These are phyloP conservation scores for Drosophila histrio DNA, from an alignment of 2,888 invertebrate species.

Conservation along the genomic window DNA sequence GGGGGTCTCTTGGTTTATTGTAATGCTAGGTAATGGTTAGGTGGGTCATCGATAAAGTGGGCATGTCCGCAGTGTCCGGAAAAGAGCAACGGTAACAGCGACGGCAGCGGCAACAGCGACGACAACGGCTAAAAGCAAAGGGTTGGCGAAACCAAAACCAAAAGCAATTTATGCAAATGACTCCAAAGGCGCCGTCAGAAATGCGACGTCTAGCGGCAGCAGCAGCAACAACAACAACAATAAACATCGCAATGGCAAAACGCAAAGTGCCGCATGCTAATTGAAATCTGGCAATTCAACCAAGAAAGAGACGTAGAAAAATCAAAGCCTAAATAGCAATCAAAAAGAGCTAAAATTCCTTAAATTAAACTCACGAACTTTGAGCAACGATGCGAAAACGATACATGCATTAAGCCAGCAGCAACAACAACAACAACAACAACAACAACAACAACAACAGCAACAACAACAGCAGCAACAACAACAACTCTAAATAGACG, in stretches of 20 bases:
- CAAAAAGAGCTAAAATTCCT: constrained; percentile 77
- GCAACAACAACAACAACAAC: constrained; percentile 27
- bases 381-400: constrained; percentile 78
- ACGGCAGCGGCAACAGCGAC: too few relatives aligned
- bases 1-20: constrained; percentile 26
- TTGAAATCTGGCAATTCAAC: constrained; percentile 60
- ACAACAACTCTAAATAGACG: constrained; percentile 52
- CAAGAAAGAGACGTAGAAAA: constrained; percentile 40
- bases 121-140: constrained; percentile 33
- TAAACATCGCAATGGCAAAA: constrained; percentile 31
- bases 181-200: constrained; percentile 74
- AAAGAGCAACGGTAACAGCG: constrained; percentile 33
- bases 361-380: constrained; percentile 82
- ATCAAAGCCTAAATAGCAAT: constrained; percentile 78
- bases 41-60: constrained; percentile 62
- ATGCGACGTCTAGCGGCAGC: constrained; percentile 43
- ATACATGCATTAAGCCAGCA: constrained; percentile 77
- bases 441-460: constrained; percentile 24
- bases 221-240: constrained; percentile 7
- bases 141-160: constrained; percentile 67
- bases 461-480: constrained; percentile 23
- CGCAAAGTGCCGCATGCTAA: constrained; percentile 79
- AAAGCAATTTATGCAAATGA: constrained; percentile 79
- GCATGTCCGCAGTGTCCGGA: constrained; percentile 51
- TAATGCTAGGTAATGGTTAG: constrained; percentile 43